Base-by-base conservation (phyloP, 1,140 invertebrate species). In the Magallana gigas region DNA sequence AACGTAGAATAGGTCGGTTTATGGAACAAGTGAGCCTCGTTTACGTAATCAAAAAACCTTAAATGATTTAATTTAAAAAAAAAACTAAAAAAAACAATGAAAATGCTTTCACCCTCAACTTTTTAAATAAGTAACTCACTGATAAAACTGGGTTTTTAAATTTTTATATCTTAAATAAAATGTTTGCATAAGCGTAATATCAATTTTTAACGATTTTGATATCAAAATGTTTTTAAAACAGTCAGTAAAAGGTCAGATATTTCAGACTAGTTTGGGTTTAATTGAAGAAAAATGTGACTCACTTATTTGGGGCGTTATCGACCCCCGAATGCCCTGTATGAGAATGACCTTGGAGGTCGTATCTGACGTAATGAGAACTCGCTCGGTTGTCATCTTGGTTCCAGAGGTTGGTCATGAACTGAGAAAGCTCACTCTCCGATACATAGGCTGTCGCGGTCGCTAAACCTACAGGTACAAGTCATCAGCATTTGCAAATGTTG, bases 1-100 rank as follows among this genome's bases (percentile, higher is more conserved):
- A 93, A 91, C 9, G 89, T 84, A 8, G 59, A 71, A 87, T 91
- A 93, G 0, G 90, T 93, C 29, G 92, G 87, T 60, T 82, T 89
- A 48, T 81, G 60, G 68, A 85, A 87, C 14, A 89, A 60, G 68
- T 88, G 62, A 23, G 85, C 36, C 14, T 88, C 88, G 57, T 90
- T 85, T 4, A 91, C 84, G 48, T 64, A 87, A 3, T 64, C 84
- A 86, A 91, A 91, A 8, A 90, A 88, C 11, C 91, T 91, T 86
- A n/a, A 86, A 86, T 48, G 12, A 48, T 48, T 48, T 48, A 48
- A 48, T 48, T 5, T 23, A 1, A 23, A 23, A 23, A 48, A 48
- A 36, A 36, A 1, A 36, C 3, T 36, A 5, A 36, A 48, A 48
- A 48, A 48, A 48, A 48, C 36, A 48, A 48, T 4, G 36, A 48